phyloP scores from a whole-genome alignment of 2,888 invertebrate genomes.

The Drosophila merina region DNA sequence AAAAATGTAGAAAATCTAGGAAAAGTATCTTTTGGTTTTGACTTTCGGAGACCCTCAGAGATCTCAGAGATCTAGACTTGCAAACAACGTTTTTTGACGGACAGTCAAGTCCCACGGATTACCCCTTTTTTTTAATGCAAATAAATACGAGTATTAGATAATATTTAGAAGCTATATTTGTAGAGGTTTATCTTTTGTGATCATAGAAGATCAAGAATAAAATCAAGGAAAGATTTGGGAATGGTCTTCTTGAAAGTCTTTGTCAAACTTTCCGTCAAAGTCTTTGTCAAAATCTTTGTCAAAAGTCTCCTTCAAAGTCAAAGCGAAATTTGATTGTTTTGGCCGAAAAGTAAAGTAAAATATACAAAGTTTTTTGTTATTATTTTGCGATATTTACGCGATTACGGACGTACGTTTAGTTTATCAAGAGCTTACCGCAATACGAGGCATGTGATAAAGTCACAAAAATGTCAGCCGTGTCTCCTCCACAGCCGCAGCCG shows the following conservation, averaged over 20 bases:
- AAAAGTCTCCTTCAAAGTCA: slow-evolving; percentile 2
- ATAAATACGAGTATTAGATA: slow-evolving; percentile 35
- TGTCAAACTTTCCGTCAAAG: slow-evolving; percentile 3
- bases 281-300: background rate
- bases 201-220: no score
- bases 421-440: slow-evolving; percentile 66
- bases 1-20: background rate
- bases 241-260: no score
- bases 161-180: slow-evolving; percentile 6
- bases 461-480: slow-evolving; percentile 74
- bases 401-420: slow-evolving; percentile 21
- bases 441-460: slow-evolving; percentile 79
- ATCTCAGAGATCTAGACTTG: slow-evolving; percentile 1
- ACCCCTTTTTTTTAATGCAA: slow-evolving; percentile 20
- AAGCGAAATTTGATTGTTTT: slow-evolving; percentile 17
- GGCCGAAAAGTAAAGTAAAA: slow-evolving; percentile 1
- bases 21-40: background rate
- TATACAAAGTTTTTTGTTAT: slow-evolving; percentile 30
- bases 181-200: slow-evolving; percentile 1
- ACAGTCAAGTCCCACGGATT: slow-evolving; percentile 14
- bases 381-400: slow-evolving; percentile 30
- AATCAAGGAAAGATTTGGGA: background rate
- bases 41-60: background rate
- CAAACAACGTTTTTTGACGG: background rate
- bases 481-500: slow-evolving; percentile 40